These are phyloP conservation scores for Tiliqua scincoides DNA, from an alignment of 2,113 vertebrate genomes.

Conservation along the genomic window DNA sequence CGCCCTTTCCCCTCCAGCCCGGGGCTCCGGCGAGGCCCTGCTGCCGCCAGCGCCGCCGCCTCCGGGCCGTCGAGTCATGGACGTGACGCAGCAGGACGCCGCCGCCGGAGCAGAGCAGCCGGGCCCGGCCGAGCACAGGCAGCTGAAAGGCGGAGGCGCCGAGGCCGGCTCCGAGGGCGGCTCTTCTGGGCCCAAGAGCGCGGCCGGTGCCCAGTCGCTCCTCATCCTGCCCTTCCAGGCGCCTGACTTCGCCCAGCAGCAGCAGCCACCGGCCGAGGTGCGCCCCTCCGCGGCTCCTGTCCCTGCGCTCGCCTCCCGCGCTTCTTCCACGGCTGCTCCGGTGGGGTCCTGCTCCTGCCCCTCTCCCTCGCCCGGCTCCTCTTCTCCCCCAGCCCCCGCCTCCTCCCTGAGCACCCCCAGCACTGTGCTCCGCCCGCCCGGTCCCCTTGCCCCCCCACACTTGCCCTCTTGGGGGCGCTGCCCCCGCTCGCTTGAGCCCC, in stretches of 20 bases:
- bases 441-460: not conserved
- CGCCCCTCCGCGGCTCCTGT: constrained; percentile 42
- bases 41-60: not conserved
- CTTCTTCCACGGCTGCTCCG: too few species aligned
- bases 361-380: too few species aligned
- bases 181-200: constrained; percentile 45
- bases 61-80: constrained; percentile 40
- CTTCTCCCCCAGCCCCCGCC: not conserved
- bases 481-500: not conserved
- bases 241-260: constrained; percentile 31
- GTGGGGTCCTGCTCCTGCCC: not conserved
- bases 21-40: constrained; percentile 9
- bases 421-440: not conserved
- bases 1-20: not conserved
- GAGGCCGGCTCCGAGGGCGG: constrained; percentile 50
- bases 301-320: too few species aligned
- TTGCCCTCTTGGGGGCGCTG: too few species aligned
- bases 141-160: constrained; percentile 57
- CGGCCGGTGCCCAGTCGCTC: constrained; percentile 52
- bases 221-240: constrained; percentile 57
- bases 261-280: constrained; percentile 72
- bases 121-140: constrained; percentile 53
- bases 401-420: not conserved
- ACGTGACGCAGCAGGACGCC: constrained; percentile 43
- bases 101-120: constrained; percentile 33